Evolutionary conservation across 2,888 invertebrate species (phyloP).

Genomic region (Tolmerus cingulatus): DNA sequence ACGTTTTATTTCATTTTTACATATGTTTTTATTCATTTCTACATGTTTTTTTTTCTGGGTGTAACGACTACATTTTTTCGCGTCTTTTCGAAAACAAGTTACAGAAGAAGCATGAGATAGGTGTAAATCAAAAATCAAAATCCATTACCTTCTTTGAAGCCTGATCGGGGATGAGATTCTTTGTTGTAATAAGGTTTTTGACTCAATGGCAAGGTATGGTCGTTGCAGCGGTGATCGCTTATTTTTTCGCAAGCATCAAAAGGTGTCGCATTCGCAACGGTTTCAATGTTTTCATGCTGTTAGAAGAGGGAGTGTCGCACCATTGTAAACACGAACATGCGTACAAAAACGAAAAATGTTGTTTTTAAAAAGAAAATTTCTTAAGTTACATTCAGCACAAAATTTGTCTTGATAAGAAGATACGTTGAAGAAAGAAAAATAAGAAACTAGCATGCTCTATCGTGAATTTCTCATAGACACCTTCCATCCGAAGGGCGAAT

Average conservation of each 20-base stretch:
- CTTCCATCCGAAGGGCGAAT: background rate
- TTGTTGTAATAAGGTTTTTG: slow-evolving; percentile 28
- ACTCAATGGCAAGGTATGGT: slow-evolving; percentile 15
- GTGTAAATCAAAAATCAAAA: slow-evolving; percentile 12
- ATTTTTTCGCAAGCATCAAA: slow-evolving; percentile 17
- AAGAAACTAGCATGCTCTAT: background rate
- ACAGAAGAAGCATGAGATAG: background rate
- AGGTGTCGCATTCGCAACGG: slow-evolving; percentile 17
- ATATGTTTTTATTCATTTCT: too few relatives aligned
- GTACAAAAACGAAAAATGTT: slow-evolving; percentile 17
- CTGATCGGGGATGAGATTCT: slow-evolving; percentile 40
- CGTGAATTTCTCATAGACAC: background rate
- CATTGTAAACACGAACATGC: background rate
- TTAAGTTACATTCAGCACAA: background rate
- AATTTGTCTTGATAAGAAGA: background rate
- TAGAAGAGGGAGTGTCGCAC: slow-evolving; percentile 23
- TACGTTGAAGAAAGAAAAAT: background rate
- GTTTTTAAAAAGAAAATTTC: background rate
- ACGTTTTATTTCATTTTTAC: too few relatives aligned
- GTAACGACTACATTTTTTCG: background rate
- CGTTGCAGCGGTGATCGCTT: slow-evolving; percentile 9
- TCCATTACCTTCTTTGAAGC: slow-evolving; percentile 39
- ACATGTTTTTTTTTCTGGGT: too few relatives aligned
- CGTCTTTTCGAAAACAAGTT: background rate
- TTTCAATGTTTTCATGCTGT: slow-evolving; percentile 46